Base-by-base conservation (phyloP, 2,888 invertebrate species). In the Ochropleura leucogaster region DNA sequence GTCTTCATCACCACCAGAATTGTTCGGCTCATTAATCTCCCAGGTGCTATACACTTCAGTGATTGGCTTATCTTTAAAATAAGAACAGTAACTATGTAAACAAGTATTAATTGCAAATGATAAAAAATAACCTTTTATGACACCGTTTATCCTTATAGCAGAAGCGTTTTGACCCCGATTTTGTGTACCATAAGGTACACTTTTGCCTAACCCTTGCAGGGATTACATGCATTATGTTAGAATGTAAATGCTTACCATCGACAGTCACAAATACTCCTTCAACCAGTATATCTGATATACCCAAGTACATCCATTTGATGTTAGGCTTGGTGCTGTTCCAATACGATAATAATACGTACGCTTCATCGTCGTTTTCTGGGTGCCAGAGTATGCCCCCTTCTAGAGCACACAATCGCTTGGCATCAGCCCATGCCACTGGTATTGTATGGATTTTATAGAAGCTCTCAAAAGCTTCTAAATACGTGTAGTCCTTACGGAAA, bases 361-460 rank as follows among this genome's bases (percentile, higher is more conserved):
- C 92, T 70, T 96, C 96, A 0, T 78, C 77, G 0, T 90, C 78
- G 67, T 93, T 89, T 18, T 91, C 90, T 4, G 95, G 93, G 49
- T 93, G 93, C 79, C 93, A 94, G 1, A 96, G 79, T 10, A 79
- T 83, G 0, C 93, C 92, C 0, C 95, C 95, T 85, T 95, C 95
- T 44, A 86, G 51, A 0, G 86, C 88, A 75, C 95, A 95, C n/a
- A 79, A 82, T 6, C 77, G 86, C 77, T 91, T 92, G 0, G 94
- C 95, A 0, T 92, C 91, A 8, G 85, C 60, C 94, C 94, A 95
- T 10, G 84, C 86, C 74, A 88, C 91, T 6, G 88, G 89, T 30
- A 92, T 65, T 0, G 93, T 93, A 68, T 95, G 93, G 44, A 95
- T 88, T 86, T 95, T 95, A 85, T 95, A 95, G 73, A 95, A 95